These are phyloP conservation scores for Cebus imitator DNA, from an alignment of 2,113 vertebrate species.

Conservation along the genomic window DNA sequence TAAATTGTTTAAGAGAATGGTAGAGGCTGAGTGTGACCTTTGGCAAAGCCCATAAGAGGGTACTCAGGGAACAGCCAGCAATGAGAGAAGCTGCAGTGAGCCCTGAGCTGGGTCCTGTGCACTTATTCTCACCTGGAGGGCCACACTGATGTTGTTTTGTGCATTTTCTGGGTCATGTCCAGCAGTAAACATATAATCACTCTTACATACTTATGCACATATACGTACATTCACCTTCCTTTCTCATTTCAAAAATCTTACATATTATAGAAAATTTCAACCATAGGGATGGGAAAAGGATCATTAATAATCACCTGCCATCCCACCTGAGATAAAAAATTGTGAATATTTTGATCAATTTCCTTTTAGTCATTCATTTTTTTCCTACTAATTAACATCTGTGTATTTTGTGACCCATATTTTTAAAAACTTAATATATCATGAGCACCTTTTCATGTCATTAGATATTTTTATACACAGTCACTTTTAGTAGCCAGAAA, in stretches of 20 bases:
- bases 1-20: background rate
- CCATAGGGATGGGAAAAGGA: background rate
- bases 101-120: background rate
- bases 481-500: background rate
- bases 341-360: background rate
- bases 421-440: background rate
- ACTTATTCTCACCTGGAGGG: background rate
- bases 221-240: background rate
- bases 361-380: background rate
- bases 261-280: background rate
- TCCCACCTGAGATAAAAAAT: background rate
- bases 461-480: background rate
- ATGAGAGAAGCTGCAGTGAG: background rate
- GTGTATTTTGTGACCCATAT: constrained; percentile 4
- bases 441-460: background rate
- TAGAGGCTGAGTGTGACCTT: background rate
- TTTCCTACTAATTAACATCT: background rate
- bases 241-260: constrained; percentile 16
- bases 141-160: background rate
- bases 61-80: background rate
- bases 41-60: background rate
- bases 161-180: background rate
- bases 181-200: background rate
- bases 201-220: background rate
- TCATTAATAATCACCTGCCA: background rate